Conservation (phyloP, 2,888 invertebrate species). For the Mimachlamys varia region DNA sequence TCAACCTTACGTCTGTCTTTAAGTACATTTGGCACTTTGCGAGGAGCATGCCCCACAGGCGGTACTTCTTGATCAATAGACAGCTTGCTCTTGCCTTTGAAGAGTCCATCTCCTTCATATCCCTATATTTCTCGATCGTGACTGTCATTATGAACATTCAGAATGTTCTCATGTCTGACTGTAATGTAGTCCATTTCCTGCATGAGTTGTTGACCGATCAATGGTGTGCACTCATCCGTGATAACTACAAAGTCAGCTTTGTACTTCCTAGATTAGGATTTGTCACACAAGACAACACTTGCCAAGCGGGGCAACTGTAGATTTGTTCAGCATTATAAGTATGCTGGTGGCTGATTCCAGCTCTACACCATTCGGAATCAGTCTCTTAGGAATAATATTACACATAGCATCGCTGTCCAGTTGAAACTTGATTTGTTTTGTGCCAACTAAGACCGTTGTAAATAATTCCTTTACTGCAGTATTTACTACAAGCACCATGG, state of each 20-base stretch:
- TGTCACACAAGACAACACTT: too few species aligned
- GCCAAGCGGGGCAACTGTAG: background rate
- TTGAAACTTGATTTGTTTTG: conserved; percentile 39
- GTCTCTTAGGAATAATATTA: conserved; percentile 37
- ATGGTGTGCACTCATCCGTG: background rate
- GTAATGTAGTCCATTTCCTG: background rate
- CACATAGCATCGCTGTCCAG: conserved; percentile 39
- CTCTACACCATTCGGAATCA: background rate
- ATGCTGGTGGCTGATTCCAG: background rate
- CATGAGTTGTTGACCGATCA: background rate
- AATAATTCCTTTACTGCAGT: background rate
- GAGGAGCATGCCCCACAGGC: conserved; percentile 43
- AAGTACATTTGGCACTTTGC: conserved; percentile 50
- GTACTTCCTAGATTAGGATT: background rate
- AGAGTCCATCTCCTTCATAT: too few species aligned
- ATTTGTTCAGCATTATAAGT: conserved; percentile 31
- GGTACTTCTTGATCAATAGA: too few species aligned
- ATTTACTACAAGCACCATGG: background rate
- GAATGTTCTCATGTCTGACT: background rate
- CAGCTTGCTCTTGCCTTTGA: conserved; percentile 32
- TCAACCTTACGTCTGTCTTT: conserved; percentile 51
- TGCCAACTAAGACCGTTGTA: background rate
- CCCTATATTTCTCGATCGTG: background rate
- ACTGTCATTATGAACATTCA: background rate
- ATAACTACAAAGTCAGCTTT: conserved; percentile 35